A percentile compares a stretch with the other conserved stretches of the same genome.
Evolutionary conservation across 2,113 vertebrate genomes (phyloP).

Genomic region (Anolis carolinensis): DNA sequence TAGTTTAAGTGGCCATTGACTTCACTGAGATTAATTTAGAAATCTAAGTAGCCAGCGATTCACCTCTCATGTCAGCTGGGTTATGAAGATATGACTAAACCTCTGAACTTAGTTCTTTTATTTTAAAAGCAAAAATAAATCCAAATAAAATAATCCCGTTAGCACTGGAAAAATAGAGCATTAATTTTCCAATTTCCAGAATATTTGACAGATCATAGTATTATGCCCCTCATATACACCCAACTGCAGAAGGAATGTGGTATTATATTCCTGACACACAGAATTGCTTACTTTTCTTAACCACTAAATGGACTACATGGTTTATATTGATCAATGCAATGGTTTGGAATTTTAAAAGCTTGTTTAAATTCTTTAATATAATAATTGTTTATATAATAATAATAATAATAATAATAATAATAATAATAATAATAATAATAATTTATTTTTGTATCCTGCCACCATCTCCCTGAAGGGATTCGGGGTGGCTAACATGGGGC

Average conservation of each 20-base stretch:
- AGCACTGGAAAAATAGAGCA: not conserved
- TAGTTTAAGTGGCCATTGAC: not conserved
- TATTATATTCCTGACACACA: not conserved
- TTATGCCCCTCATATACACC: not conserved
- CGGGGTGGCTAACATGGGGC: no score
- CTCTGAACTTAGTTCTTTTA: not conserved
- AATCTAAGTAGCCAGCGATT: conserved; percentile 1
- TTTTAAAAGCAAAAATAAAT: not conserved
- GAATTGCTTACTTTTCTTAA: not conserved
- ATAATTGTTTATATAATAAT: no score
- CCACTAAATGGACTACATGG: no score
- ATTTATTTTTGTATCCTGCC: no score
- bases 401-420: no score
- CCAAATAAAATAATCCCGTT: conserved; percentile 8
- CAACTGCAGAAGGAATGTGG: conserved; percentile 17
- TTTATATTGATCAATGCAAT: no score
- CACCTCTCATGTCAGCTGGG: not conserved
- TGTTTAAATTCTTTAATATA: no score
- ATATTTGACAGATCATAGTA: conserved; percentile 1
- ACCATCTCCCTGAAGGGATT: no score
- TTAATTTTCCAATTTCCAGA: not conserved
- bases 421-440: no score
- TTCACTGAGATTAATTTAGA: not conserved
- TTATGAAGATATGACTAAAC: not conserved
- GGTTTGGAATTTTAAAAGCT: no score